These are phyloP conservation scores for Polyodon spathula DNA, from an alignment of 2,113 vertebrate genomes.

Conservation along the genomic window DNA sequence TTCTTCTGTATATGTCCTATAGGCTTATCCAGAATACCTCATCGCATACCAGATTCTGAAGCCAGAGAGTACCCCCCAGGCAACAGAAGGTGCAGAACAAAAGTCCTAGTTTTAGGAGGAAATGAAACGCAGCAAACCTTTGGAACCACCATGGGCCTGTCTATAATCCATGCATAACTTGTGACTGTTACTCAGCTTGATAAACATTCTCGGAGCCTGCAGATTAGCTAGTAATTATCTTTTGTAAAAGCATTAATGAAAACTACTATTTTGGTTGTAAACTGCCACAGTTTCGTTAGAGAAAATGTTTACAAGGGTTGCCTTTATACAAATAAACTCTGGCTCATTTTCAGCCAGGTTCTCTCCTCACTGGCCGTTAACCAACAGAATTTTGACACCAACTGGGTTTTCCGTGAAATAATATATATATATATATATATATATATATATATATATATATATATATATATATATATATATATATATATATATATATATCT, in stretches of 20 bases:
- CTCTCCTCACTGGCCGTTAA: conserved; percentile 3
- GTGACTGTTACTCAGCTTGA: conserved; percentile 45
- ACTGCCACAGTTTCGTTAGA: conserved; percentile 52
- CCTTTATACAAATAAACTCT: conserved; percentile 55
- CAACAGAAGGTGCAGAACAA: conserved; percentile 76
- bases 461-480: too few relatives aligned
- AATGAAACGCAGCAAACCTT: conserved; percentile 21
- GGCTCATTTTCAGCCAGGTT: conserved; percentile 43
- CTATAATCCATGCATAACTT: conserved; percentile 40
- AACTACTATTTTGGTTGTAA: conserved; percentile 43
- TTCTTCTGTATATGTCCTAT: conserved; percentile 12
- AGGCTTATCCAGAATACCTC: conserved; percentile 97
- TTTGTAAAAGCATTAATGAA: conserved; percentile 46
- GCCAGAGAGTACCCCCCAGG: conserved; percentile 76
- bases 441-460: too few relatives aligned
- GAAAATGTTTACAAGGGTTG: conserved; percentile 68
- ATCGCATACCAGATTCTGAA: conserved; percentile 98
- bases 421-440: too few relatives aligned
- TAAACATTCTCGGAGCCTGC: conserved; percentile 47
- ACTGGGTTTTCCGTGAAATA: too few relatives aligned
- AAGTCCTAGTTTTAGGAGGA: conserved; percentile 76
- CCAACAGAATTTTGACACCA: too few relatives aligned
- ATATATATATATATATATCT: too few relatives aligned
- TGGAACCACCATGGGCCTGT: conserved; percentile 12
- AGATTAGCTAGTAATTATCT: conserved; percentile 47